These are phyloP conservation scores for Argyrosomus regius DNA, from an alignment of 2,797 vertebrate species.

Conservation along the genomic window DNA sequence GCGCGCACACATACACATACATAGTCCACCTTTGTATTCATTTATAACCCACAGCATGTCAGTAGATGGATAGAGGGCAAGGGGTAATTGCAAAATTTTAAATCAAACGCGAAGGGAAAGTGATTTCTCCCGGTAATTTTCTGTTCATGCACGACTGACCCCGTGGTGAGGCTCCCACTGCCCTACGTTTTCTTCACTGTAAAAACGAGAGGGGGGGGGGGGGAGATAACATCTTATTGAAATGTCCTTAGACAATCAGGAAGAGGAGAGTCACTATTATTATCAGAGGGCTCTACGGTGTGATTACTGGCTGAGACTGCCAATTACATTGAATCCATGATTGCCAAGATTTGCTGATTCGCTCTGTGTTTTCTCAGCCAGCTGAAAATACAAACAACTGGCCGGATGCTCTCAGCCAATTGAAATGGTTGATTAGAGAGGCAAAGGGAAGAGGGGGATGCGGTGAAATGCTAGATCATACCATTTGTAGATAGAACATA, in stretches of 20 bases:
- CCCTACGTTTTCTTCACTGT: constrained; percentile 23
- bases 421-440: constrained; percentile 57
- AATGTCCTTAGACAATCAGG: constrained; percentile 65
- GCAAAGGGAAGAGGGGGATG: constrained; percentile 8
- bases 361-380: constrained; percentile 56
- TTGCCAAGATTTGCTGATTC: constrained; percentile 64
- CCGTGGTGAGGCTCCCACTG: constrained; percentile 12
- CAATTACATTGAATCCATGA: constrained; percentile 69
- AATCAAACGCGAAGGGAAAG: constrained; percentile 44
- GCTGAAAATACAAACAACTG: constrained; percentile 63
- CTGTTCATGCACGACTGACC: constrained; percentile 52
- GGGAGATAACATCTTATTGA: constrained; percentile 50
- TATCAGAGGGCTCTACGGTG: constrained; percentile 54
- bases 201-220: constrained; percentile 1
- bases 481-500: constrained; percentile 15
- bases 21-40: constrained; percentile 21
- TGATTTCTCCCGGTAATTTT: constrained; percentile 55
- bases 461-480: constrained; percentile 25
- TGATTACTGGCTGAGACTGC: constrained; percentile 69
- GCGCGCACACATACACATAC: not conserved
- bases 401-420: constrained; percentile 51
- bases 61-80: constrained; percentile 31
- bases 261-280: constrained; percentile 59
- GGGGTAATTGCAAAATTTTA: constrained; percentile 50
- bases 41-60: constrained; percentile 32